Conservation (phyloP, 2,113 vertebrate species). For the Saccopteryx bilineata region DNA sequence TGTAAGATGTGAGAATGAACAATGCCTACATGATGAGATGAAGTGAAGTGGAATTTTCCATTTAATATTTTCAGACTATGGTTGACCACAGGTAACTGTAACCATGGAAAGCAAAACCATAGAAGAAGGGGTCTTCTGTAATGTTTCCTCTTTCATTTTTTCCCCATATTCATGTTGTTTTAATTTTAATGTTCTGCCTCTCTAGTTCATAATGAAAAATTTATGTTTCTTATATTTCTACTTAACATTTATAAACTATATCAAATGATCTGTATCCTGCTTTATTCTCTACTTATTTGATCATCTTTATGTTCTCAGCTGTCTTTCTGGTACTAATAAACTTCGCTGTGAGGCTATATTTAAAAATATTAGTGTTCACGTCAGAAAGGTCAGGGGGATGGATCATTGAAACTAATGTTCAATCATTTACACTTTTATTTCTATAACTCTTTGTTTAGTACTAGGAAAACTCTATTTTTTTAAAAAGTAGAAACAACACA, state of each 20-base stretch:
- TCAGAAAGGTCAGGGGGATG: not conserved
- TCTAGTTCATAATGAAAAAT: constrained; percentile 53
- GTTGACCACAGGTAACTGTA: not conserved
- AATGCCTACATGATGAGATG: not conserved
- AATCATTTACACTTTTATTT: constrained; percentile 8
- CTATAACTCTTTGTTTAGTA: not conserved
- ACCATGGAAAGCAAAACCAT: not conserved
- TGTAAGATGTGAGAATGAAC: not conserved
- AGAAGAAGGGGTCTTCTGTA: too few species aligned
- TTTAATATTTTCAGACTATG: not conserved
- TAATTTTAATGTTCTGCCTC: constrained; percentile 63
- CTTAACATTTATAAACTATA: constrained; percentile 36
- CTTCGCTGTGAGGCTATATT: constrained; percentile 56
- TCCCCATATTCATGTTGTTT: constrained; percentile 17
- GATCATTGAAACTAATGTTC: constrained; percentile 31
- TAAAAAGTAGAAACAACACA: not conserved
- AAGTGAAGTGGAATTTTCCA: not conserved
- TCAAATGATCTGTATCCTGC: constrained; percentile 35
- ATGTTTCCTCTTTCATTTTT: constrained; percentile 74
- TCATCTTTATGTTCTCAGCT: constrained; percentile 54
- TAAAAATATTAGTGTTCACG: not conserved
- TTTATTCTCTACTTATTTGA: constrained; percentile 50
- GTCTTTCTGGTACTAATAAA: constrained; percentile 46
- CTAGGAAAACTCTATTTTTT: constrained; percentile 13
- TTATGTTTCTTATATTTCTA: constrained; percentile 66